These are phyloP conservation scores for Lochmaea capreae DNA, from an alignment of 2,888 invertebrate genomes.

Conservation along the genomic window DNA sequence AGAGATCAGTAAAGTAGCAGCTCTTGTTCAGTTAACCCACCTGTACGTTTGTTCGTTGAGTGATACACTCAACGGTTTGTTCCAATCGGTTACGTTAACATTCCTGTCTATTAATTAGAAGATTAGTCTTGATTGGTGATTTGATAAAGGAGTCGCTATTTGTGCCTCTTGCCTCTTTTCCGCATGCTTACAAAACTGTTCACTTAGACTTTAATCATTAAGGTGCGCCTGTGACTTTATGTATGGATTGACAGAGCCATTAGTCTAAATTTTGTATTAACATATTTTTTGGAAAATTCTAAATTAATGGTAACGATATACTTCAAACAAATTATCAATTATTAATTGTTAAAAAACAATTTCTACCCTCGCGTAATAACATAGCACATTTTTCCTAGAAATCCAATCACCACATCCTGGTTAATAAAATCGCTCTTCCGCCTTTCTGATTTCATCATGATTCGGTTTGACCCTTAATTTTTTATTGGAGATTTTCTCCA, in stretches of 20 bases:
- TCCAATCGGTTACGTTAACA: constrained; percentile 5
- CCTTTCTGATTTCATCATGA: background rate
- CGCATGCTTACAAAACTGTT: background rate
- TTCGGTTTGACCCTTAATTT: background rate
- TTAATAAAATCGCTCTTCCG: background rate
- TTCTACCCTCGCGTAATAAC: no score
- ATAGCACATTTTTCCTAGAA: no score
- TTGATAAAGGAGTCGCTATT: background rate
- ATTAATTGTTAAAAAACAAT: no score
- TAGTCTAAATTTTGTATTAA: no score
- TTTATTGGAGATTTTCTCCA: background rate
- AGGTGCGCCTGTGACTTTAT: no score
- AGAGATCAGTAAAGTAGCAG: background rate
- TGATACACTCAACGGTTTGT: no score
- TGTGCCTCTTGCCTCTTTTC: constrained; percentile 6
- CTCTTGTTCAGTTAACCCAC: background rate
- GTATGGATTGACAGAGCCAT: no score
- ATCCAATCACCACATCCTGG: background rate
- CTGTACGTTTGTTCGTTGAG: no score
- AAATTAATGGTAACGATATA: no score
- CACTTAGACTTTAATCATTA: background rate
- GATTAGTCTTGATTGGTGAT: constrained; percentile 6
- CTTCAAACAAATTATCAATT: no score
- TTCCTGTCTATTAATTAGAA: constrained; percentile 1
- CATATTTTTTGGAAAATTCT: no score